These are phyloP conservation scores for Andrena cerasifolii DNA, from an alignment of 1,140 invertebrate genomes.

Conservation along the genomic window DNA sequence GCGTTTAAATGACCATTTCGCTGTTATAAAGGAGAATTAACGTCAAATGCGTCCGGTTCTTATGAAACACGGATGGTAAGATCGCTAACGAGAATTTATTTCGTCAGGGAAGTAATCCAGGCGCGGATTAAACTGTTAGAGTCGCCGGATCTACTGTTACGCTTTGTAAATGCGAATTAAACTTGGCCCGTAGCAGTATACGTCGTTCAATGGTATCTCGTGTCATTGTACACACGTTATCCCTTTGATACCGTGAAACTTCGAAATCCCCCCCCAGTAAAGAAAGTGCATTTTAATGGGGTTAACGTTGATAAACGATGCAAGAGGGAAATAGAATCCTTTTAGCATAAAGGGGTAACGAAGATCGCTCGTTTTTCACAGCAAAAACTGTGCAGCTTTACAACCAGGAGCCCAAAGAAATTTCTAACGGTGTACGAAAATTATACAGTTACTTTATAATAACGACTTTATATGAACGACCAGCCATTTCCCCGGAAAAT, in stretches of 20 bases:
- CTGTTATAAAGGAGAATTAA: not conserved
- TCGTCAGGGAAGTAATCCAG: not conserved
- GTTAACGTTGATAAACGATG: not conserved
- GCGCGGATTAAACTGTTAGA: conserved; percentile 8
- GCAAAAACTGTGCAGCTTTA: not conserved
- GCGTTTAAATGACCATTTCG: not conserved
- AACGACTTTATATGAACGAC: too few species aligned
- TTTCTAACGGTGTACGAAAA: not conserved
- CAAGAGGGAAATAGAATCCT: not conserved
- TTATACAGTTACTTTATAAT: not conserved
- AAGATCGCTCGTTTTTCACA: not conserved
- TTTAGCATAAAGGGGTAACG: not conserved
- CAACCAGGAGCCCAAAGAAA: not conserved
- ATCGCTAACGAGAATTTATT: conserved; percentile 31
- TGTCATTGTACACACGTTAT: not conserved
- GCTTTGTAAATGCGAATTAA: conserved; percentile 1
- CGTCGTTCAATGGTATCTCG: not conserved
- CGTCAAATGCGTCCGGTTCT: not conserved
- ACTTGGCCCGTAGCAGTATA: too few species aligned
- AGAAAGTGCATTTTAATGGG: not conserved
- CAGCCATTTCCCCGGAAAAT: too few species aligned
- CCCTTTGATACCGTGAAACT: too few species aligned
- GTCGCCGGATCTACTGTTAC: too few species aligned
- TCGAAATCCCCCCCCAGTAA: not conserved
- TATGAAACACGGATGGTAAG: not conserved